Evolutionary conservation across 2,113 vertebrate genomes (phyloP).

Genomic region (Fulmarus glacialis): DNA sequence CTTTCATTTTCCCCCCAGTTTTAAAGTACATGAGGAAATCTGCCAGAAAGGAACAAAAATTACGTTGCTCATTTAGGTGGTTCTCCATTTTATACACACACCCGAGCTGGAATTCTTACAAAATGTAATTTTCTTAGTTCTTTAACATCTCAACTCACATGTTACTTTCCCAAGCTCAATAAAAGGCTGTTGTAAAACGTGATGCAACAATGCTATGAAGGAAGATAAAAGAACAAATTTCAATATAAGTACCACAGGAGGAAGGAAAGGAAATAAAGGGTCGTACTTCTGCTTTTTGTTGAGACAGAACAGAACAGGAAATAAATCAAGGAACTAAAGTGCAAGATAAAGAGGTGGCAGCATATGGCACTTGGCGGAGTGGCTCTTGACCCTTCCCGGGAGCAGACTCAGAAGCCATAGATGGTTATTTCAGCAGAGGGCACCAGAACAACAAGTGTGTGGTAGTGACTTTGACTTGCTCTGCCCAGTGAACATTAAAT

Average conservation of each 20-base stretch:
- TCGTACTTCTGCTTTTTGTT: neutral
- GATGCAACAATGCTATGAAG: neutral
- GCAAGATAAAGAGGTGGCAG: neutral
- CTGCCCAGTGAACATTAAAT: neutral
- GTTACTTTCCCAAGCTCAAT: neutral
- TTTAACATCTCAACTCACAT: neutral
- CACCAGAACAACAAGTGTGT: constrained; percentile 24
- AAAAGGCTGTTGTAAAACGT: neutral
- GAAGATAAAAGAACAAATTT: neutral
- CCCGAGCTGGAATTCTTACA: neutral
- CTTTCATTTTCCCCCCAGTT: neutral
- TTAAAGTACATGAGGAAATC: neutral
- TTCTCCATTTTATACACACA: neutral
- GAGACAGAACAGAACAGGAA: neutral
- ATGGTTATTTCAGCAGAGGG: constrained; percentile 58
- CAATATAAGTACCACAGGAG: neutral
- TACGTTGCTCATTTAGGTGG: neutral
- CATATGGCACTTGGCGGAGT: neutral
- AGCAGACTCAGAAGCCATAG: neutral
- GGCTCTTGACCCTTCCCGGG: neutral
- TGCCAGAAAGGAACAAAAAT: neutral
- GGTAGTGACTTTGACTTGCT: neutral
- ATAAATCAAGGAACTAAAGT: neutral
- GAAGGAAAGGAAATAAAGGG: neutral
- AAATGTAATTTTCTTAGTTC: neutral